Base-by-base conservation (phyloP, 2,888 invertebrate genomes). In the Bedellia somnulentella region DNA sequence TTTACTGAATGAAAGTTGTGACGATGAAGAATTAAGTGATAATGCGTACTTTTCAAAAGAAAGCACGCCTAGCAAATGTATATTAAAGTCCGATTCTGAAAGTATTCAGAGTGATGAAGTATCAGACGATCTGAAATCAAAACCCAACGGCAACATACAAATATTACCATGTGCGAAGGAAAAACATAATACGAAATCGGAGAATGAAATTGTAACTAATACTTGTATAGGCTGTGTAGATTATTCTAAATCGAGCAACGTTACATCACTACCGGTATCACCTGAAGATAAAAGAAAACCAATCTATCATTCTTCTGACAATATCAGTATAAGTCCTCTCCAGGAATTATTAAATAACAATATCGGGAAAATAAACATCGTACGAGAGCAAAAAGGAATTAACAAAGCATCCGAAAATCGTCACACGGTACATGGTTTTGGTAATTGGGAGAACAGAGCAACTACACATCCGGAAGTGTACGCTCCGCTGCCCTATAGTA, bases 401-500 rank as follows among this genome's bases (percentile, higher is more conserved):
- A 18, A 18, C 9, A 18, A 6, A 6, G 18, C 5, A n/a, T 48
- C 53, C 23, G 48, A 57, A 21, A 51, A 66, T 42, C 62, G 68
- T 18, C 68, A 73, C 40, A 64, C 68, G 12, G 37, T 68, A 27
- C 63, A 68, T 35, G 70, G 71, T 25, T 48, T 59, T 35, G 46
- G 54, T 9, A 60, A 67, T 35, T 73, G 73, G 73, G 58, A 47
- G 32, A 73, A 71, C 41, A 62, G 75, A 44, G 63, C 70, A 18
- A 55, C 80, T 42, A 79, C 81, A 52, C 80, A 85, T 61, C 85
- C 88, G 36, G 79, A 86, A 54, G 80, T 89, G 43, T 88, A 87
- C 57, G 86, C 86, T 39, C 86, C 86, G 41, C 77, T 81, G 43
- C 86, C 86, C 35, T 86, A 86, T 67, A 87, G 87, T 87, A 80